These are phyloP conservation scores for Melanostoma mellinum DNA, from an alignment of 2,888 invertebrate genomes.

Conservation along the genomic window DNA sequence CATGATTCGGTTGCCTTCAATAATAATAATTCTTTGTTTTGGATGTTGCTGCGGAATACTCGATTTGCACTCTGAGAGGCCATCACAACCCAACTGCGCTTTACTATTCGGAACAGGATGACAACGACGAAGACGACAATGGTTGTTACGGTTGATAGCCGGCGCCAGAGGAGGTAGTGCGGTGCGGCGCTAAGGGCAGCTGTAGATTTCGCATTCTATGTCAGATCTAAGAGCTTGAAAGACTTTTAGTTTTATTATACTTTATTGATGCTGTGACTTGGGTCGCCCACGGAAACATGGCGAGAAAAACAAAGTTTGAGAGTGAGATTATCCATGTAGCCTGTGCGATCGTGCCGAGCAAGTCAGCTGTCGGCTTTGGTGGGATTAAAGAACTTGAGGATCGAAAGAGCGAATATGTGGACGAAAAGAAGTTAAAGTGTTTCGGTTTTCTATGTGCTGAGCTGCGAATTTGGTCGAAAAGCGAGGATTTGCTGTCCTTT, in stretches of 20 bases:
- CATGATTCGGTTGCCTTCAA: constrained; percentile 65
- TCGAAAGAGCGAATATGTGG: too few relatives aligned
- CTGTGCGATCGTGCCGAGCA: constrained; percentile 45
- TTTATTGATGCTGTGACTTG: constrained; percentile 48
- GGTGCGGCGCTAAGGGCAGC: constrained; percentile 18
- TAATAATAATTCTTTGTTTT: constrained; percentile 54
- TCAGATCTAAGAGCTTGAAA: constrained; percentile 42
- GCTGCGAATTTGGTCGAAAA: too few relatives aligned
- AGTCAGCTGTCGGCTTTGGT: constrained; percentile 45
- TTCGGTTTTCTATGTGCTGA: too few relatives aligned
- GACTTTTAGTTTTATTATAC: constrained; percentile 49
- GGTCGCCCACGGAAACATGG: constrained; percentile 57
- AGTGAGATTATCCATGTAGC: constrained; percentile 65
- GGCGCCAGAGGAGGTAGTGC: not conserved
- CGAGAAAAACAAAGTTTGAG: constrained; percentile 62
- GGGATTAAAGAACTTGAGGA: constrained; percentile 20
- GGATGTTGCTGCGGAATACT: constrained; percentile 31
- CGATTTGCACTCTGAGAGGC: constrained; percentile 22
- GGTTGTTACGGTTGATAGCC: not conserved
- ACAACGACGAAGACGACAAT: constrained; percentile 35
- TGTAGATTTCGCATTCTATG: constrained; percentile 56
- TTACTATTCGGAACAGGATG: constrained; percentile 38
- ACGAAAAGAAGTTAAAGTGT: too few relatives aligned
- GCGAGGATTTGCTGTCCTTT: too few relatives aligned
- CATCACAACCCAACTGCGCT: not conserved